Base-by-base conservation (phyloP, 2,888 invertebrate genomes). In the Sinhomidia bicolor region DNA sequence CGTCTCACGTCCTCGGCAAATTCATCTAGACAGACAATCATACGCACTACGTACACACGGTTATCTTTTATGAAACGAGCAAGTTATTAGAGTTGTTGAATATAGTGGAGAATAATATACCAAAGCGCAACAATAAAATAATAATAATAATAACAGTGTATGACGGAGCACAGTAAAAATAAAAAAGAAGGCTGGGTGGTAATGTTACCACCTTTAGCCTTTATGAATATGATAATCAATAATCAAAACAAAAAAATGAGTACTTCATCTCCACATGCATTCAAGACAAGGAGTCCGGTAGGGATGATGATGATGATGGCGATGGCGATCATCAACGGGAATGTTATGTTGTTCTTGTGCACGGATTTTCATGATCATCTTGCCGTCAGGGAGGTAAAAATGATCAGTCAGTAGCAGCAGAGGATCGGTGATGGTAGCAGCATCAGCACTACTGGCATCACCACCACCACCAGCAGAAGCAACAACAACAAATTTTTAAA, bases 181-280 rank as follows among this genome's bases (percentile, higher is more conserved):
- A 26, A 54, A 80, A 84, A 71, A 57, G 78, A 68, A 17, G 80
- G 54, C 86, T 86, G 86, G 86, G 86, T 86, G 86, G 86, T 60
- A 85, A 62, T 71, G 71, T 80, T 80, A 71, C 86, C 86, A 80
- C 86, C 86, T 86, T 86, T 57, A 80, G 80, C 57, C 86, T 80
- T 79, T 80, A 80, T 86, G 86, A 86, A 86, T 86, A 86, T 86
- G 80, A 86, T 86, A 86, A 86, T 86, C 86, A 68, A 80, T 86
- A 86, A 80, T 71, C 79, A 80, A 80, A 71, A 32, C n/a, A 68
- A 80, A 57, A 74, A 60, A 86, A 80, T 80, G 60, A 86, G 80
- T 47, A 86, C 80, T 86, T 86, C 54, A 86, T 86, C 86, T 71
- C 36, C 32, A 7, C 80, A 44, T 62, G 80, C 41, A 79, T 54